Base-by-base conservation (phyloP, 2,113 vertebrate genomes). In the Dasyornis broadbenti region DNA sequence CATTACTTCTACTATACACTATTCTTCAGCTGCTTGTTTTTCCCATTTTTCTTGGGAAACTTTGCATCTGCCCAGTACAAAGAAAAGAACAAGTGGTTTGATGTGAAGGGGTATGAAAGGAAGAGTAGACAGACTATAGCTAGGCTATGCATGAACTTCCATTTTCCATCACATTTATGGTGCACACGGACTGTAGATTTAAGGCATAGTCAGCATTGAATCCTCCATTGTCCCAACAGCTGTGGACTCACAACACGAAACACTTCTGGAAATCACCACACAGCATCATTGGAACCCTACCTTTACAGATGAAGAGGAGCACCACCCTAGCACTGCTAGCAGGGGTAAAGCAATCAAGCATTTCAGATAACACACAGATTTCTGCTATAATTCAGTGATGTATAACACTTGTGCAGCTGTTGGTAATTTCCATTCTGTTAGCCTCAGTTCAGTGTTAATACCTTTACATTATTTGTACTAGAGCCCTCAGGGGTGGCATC, bases 251-350 rank as follows among this genome's bases (percentile, higher is more conserved):
- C 86, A 71, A 70, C 54, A 59, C 0, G 20, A 53, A 92, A 47
- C 39, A 6, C 39, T 89, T 83, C 83, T 78, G 83, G 91, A 82
- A 82, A 52, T 70, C 56, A 82, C 91, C 77, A 91, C 76, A 44
- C 52, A 45, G n/a, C 56, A 54, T 24, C 83, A 7, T 6, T 68
- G 83, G 92, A 82, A n/a, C 31, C 52, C 69, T 4, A 13, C 15
- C 28, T 90, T 89, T 52, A 57, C 72, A 49, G 95, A 95, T 16
- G 86, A 96, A 94, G 91, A 96, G 83, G 83, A 96, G 35, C 47
- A 66, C 28, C 54, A 81, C 81, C 64, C 56, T 82, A 92, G 56
- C 82, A 86, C 89, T 82, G 9, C 76, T 44, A 45, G 64, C 60
- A 95, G n/a, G 80, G 92, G 92, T 94, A 95, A 95, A 94, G 24